Evolutionary conservation across 2,888 invertebrate species (phyloP).

Genomic region (Microctonus aethiopoides): DNA sequence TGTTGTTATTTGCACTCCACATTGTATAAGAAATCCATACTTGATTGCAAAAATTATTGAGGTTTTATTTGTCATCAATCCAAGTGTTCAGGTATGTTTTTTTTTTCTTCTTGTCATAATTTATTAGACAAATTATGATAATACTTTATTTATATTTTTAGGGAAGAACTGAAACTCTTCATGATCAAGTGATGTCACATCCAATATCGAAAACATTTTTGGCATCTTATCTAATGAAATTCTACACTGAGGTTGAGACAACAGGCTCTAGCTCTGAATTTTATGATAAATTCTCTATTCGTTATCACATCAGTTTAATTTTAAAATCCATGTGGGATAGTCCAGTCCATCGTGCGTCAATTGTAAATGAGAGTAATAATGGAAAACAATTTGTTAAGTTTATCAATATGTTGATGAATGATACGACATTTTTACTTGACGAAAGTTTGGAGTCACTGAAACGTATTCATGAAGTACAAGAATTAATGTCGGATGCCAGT

Average conservation of each 20-base stretch:
- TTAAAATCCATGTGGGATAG: slow-evolving; percentile 96
- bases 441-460: slow-evolving; percentile 94
- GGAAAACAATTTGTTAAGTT: slow-evolving; percentile 96
- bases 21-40: slow-evolving; percentile 95
- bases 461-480: slow-evolving; percentile 89
- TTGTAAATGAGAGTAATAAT: slow-evolving; percentile 90
- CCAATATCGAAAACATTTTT: slow-evolving; percentile 84
- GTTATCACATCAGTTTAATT: slow-evolving; percentile 97
- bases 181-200: slow-evolving; percentile 87
- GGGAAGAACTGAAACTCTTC: slow-evolving; percentile 70
- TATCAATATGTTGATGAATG: slow-evolving; percentile 98
- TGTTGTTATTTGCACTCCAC: slow-evolving; percentile 88
- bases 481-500: slow-evolving; percentile 77
- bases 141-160: slow-evolving; percentile 31
- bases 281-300: slow-evolving; percentile 98
- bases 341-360: slow-evolving; percentile 85
- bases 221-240: slow-evolving; percentile 94
- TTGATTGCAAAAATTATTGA: slow-evolving; percentile 96
- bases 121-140: not conserved
- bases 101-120: not conserved
- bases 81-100: slow-evolving; percentile 71
- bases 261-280: slow-evolving; percentile 98
- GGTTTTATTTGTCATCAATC: slow-evolving; percentile 84
- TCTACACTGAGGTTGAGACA: slow-evolving; percentile 97
- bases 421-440: slow-evolving; percentile 95